Evolutionary conservation across 1,140 invertebrate genomes (phyloP).

Genomic region (Stegodyphus mimosarum): DNA sequence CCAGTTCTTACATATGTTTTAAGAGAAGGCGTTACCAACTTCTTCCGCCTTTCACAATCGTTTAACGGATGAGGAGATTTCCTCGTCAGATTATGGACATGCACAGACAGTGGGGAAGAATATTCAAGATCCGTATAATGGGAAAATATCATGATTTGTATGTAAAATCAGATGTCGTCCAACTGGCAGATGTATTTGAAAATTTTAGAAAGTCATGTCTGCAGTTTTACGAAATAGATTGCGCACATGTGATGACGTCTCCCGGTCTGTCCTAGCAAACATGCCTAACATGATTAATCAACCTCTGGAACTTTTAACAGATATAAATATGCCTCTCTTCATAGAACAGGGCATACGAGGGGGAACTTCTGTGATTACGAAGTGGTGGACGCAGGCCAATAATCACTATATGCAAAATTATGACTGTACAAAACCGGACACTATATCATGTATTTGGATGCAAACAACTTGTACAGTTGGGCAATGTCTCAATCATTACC

Average conservation of each 20-base stretch:
- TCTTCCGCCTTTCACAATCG: not conserved
- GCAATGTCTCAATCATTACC: constrained; percentile 53
- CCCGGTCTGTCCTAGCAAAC: constrained; percentile 19
- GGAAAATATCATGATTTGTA: constrained; percentile 58
- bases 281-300: not conserved
- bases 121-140: constrained; percentile 62
- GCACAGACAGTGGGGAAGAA: constrained; percentile 62
- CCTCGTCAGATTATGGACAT: constrained; percentile 11
- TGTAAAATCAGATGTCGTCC: constrained; percentile 53
- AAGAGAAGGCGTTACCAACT: constrained; percentile 8
- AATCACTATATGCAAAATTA: too few relatives aligned
- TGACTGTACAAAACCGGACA: too few relatives aligned
- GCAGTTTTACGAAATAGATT: constrained; percentile 6
- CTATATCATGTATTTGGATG: constrained; percentile 18
- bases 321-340: constrained; percentile 35
- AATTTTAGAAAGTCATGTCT: constrained; percentile 62
- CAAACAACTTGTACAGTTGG: constrained; percentile 63
- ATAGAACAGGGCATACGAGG: constrained; percentile 20
- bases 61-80: not conserved
- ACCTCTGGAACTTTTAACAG: constrained; percentile 16
- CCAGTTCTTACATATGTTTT: not conserved
- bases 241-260: not conserved
- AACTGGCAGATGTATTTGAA: constrained; percentile 64
- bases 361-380: not conserved
- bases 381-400: not conserved